Evolutionary conservation across 2,797 vertebrate genomes (phyloP).

Genomic region (Myotis vivesi): DNA sequence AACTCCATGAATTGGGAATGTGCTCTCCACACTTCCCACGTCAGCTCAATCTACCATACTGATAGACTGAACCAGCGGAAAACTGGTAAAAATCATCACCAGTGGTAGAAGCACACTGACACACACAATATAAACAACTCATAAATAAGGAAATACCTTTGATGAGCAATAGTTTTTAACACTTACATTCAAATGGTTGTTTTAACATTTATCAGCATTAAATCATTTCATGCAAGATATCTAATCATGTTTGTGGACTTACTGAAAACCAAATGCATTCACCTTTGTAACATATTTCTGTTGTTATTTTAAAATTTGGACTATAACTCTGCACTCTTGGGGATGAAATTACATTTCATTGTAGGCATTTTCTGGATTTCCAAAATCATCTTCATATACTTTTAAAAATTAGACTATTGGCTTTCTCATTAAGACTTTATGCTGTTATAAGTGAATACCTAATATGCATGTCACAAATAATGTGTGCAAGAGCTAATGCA

Average conservation of each 20-base stretch:
- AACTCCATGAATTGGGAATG: background rate
- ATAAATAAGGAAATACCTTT: background rate
- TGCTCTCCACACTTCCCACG: background rate
- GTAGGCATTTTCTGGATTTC: background rate
- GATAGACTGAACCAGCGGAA: background rate
- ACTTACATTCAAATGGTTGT: background rate
- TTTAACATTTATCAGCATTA: conserved; percentile 34
- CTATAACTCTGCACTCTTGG: background rate
- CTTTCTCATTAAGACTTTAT: conserved; percentile 55
- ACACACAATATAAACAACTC: background rate
- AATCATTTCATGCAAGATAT: conserved; percentile 21
- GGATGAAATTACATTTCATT: conserved; percentile 47
- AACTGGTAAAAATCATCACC: background rate
- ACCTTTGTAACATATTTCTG: background rate
- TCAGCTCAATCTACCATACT: background rate
- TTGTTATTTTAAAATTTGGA: background rate
- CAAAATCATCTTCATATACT: background rate
- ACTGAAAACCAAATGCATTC: conserved; percentile 24
- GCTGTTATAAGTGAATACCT: background rate
- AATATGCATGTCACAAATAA: background rate
- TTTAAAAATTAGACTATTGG: conserved; percentile 17
- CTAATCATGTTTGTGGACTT: conserved; percentile 3
- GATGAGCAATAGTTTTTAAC: background rate
- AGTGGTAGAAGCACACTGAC: background rate
- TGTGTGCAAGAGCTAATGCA: conserved; percentile 51